A percentile compares a stretch with the other conserved stretches of the same genome.
phyloP scores from a whole-genome alignment of 2,113 vertebrate genomes.

The Synodontis membranacea region DNA sequence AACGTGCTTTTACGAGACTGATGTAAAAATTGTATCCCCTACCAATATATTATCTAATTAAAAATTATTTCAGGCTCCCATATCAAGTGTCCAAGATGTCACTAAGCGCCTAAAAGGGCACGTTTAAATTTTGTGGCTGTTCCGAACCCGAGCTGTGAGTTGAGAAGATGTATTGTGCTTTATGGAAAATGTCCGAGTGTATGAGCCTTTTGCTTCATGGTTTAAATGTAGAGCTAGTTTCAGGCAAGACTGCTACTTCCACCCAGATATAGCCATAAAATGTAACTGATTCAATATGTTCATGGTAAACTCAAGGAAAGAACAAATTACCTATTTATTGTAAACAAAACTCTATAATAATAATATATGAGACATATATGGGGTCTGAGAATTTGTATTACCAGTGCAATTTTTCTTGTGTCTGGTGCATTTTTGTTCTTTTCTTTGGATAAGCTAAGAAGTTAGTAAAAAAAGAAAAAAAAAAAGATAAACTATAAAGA shows the following conservation, averaged over 20 bases:
- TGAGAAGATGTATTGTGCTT: slow-evolving; percentile 5
- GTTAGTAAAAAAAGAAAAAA: background rate
- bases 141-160: background rate
- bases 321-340: background rate
- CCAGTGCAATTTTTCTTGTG: background rate
- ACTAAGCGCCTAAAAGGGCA: background rate
- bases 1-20: background rate
- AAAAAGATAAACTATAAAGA: background rate
- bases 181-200: background rate
- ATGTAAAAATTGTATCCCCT: slow-evolving; percentile 6
- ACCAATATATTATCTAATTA: slow-evolving; percentile 12
- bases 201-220: background rate
- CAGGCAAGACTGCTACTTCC: background rate
- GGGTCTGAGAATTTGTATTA: background rate
- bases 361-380: too few species aligned
- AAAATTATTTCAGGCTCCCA: slow-evolving; percentile 33
- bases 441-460: background rate
- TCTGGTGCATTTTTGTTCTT: background rate
- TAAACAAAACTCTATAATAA: background rate
- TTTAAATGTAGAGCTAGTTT: slow-evolving; percentile 15
- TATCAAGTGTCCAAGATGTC: slow-evolving; percentile 10
- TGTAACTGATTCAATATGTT: background rate
- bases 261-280: background rate
- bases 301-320: background rate
- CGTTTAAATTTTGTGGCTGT: background rate